Base-by-base conservation (phyloP, 2,888 invertebrate species). In the Synergus umbraculus region DNA sequence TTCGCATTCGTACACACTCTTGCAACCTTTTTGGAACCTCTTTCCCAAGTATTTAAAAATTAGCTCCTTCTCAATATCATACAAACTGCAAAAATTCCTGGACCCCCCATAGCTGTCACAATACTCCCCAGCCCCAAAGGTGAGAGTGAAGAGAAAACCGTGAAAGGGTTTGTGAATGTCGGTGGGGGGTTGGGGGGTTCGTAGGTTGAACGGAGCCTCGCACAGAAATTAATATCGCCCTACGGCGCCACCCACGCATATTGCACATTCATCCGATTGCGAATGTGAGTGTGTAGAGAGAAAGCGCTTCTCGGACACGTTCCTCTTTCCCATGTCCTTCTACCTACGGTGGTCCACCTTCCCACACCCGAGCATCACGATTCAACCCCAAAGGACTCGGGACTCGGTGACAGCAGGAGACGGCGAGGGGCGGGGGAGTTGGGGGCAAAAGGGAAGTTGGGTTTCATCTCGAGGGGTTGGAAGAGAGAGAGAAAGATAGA, bases 401-500 rank as follows among this genome's bases (percentile, higher is more conserved):
- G 87, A 87, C 84, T 83, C 82, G 82, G 81, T 85, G 86, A 83
- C 77, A 82, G 82, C 83, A 84, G 85, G 82, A 54, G 84, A 81
- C 80, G 63, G 64, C 67, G 77, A 76, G 86, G 81, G 78, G 78
- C 46, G 73, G 60, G 43, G 29, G 79, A 79, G 76, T 79, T 67
- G 80, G 83, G 81, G 78, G 84, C 82, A 82, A 83, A 88, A 88
- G 88, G 87, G 90, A 90, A 90, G 91, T 91, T 90, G 90, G 88
- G 91, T 91, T 91, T 91, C 91, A 91, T 91, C 90, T 91, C 90
- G 90, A 88, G 88, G 89, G 88, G 87, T 87, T 86, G 87, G 87
- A 82, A 80, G 46, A 65, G 66, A 79, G 79, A 66, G 37, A 46
- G 76, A 66, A 76, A 76, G 58, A 67, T 69, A 83, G 85, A 84